Conservation (phyloP, 2,888 invertebrate species). For the Sphaerophoria rueppellii region DNA sequence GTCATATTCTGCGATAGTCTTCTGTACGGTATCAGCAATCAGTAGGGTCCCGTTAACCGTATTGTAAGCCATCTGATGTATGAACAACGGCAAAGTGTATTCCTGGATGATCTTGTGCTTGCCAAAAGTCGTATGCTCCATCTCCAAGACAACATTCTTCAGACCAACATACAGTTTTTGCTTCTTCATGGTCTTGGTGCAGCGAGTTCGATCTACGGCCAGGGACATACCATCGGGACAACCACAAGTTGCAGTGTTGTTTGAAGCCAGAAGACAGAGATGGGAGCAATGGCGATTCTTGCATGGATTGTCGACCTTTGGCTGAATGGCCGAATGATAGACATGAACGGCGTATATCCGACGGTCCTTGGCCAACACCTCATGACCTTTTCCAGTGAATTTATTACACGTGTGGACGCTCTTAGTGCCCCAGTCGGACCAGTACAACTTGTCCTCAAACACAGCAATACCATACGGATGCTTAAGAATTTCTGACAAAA, state of each 20-base stretch:
- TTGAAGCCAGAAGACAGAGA: constrained; percentile 88
- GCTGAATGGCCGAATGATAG: constrained; percentile 87
- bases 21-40: constrained; percentile 83
- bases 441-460: constrained; percentile 94
- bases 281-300: constrained; percentile 86
- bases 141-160: constrained; percentile 84
- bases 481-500: constrained; percentile 85
- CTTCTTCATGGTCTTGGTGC: constrained; percentile 83
- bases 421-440: constrained; percentile 93
- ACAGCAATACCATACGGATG: constrained; percentile 93
- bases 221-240: constrained; percentile 90
- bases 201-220: constrained; percentile 83
- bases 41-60: constrained; percentile 83
- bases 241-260: constrained; percentile 85
- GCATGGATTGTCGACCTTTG: constrained; percentile 85
- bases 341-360: constrained; percentile 86
- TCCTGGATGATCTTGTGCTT: constrained; percentile 84
- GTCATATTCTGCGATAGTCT: constrained; percentile 82
- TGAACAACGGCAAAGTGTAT: constrained; percentile 82
- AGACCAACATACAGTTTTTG: constrained; percentile 83
- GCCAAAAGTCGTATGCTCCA: constrained; percentile 87
- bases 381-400: constrained; percentile 86
- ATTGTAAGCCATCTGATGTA: constrained; percentile 88
- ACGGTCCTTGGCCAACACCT: constrained; percentile 83
- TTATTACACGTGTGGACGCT: constrained; percentile 91